phyloP scores from a whole-genome alignment of 2,113 vertebrate species.

The Tinamus guttatus region DNA sequence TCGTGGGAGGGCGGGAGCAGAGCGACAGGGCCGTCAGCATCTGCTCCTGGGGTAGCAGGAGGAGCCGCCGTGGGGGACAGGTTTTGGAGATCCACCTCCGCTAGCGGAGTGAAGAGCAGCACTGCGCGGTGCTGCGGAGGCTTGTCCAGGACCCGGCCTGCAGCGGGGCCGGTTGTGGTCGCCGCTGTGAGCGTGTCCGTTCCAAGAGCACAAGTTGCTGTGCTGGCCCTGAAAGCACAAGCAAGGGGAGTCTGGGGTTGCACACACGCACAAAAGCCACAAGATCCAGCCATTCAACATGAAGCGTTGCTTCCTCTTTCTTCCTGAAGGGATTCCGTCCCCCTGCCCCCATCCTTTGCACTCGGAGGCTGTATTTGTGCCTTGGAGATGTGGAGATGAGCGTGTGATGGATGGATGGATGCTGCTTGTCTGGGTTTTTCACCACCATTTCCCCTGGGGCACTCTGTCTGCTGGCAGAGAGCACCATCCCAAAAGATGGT shows the following conservation, averaged over 20 bases:
- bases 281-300: not conserved
- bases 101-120: not conserved
- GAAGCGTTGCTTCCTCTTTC: conserved; percentile 39
- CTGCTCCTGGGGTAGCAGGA: not conserved
- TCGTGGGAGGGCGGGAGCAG: not conserved
- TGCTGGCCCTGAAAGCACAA: not conserved
- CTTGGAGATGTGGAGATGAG: conserved; percentile 73
- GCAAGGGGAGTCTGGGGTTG: not conserved
- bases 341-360: conserved; percentile 59
- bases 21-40: not conserved
- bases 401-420: conserved; percentile 83
- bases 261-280: not conserved
- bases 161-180: not conserved
- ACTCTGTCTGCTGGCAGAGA: conserved; percentile 82
- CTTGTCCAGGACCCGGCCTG: not conserved
- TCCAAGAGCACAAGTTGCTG: not conserved
- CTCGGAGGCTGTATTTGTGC: conserved; percentile 72
- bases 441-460: conserved; percentile 82
- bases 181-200: not conserved
- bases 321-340: conserved; percentile 64
- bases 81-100: not conserved
- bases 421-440: conserved; percentile 81
- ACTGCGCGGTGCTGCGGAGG: not conserved
- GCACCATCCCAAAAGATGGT: conserved; percentile 83
- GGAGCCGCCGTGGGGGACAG: not conserved